These are phyloP conservation scores for Anastrepha obliqua DNA, from an alignment of 1,140 invertebrate genomes.

Conservation along the genomic window DNA sequence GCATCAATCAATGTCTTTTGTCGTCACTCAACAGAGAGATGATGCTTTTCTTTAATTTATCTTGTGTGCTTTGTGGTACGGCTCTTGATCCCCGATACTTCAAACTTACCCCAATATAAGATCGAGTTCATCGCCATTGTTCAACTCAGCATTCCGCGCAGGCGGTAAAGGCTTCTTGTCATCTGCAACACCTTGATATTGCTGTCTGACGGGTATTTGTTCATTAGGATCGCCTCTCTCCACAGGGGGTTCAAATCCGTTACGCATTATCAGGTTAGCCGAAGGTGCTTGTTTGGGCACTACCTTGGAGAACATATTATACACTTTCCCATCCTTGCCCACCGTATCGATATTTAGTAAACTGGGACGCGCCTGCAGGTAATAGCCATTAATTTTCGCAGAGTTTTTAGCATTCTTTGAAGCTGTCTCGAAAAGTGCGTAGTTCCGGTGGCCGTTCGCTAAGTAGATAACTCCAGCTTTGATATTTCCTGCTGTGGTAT, in stretches of 20 bases:
- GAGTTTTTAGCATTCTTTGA: constrained; percentile 58
- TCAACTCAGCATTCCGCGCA: not conserved
- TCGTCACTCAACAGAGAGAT: no score
- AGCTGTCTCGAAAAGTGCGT: constrained; percentile 56
- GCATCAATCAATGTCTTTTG: no score
- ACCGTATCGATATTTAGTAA: constrained; percentile 54
- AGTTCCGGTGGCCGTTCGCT: constrained; percentile 62
- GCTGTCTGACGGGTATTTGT: constrained; percentile 27
- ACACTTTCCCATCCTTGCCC: constrained; percentile 66
- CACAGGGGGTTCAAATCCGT: constrained; percentile 57
- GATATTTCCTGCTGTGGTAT: constrained; percentile 58
- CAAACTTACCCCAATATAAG: constrained; percentile 78
- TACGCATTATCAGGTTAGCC: constrained; percentile 61
- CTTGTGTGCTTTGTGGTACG: no score
- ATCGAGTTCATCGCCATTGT: constrained; percentile 77
- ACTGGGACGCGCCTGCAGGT: constrained; percentile 64
- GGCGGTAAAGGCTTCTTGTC: not conserved
- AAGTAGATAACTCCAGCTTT: constrained; percentile 67
- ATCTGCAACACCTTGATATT: not conserved
- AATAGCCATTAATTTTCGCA: constrained; percentile 64
- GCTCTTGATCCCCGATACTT: no score
- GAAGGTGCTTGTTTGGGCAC: constrained; percentile 52
- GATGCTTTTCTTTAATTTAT: no score
- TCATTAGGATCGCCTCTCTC: constrained; percentile 56
- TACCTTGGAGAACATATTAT: constrained; percentile 71